Evolutionary conservation across 2,113 vertebrate genomes (phyloP).

Genomic region (Serinus canaria): DNA sequence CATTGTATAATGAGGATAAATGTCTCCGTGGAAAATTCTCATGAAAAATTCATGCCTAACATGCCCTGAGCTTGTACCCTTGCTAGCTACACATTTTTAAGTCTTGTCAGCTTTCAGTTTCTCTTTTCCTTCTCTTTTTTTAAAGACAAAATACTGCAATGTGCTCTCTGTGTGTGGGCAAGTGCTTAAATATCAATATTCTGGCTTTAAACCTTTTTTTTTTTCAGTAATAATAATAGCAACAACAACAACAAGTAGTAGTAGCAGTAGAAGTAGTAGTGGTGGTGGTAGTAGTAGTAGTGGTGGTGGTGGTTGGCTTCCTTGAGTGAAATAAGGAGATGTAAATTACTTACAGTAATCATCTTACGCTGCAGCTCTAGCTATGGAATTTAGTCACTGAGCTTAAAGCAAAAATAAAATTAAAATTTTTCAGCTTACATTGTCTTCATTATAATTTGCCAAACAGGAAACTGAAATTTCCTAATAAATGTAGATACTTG

Average conservation of each 20-base stretch:
- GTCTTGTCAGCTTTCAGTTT: neutral
- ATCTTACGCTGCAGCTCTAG: neutral
- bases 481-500: neutral
- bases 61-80: neutral
- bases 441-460: neutral
- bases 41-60: conserved; percentile 22
- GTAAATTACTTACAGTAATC: neutral
- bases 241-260: neutral
- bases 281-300: too few relatives aligned
- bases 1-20: conserved; percentile 28
- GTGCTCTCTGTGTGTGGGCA: neutral
- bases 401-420: neutral
- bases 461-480: neutral
- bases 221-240: neutral
- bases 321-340: neutral
- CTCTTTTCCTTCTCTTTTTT: neutral
- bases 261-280: neutral
- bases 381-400: neutral
- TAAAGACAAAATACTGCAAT: neutral
- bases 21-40: neutral
- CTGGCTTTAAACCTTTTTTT: neutral
- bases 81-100: neutral
- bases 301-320: neutral
- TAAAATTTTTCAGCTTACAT: neutral
- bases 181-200: neutral